Evolutionary conservation across 1,140 invertebrate species (phyloP), one percentile per base, ranked within the genome.

Genomic region (Drosophila quadrilineata): DNA sequence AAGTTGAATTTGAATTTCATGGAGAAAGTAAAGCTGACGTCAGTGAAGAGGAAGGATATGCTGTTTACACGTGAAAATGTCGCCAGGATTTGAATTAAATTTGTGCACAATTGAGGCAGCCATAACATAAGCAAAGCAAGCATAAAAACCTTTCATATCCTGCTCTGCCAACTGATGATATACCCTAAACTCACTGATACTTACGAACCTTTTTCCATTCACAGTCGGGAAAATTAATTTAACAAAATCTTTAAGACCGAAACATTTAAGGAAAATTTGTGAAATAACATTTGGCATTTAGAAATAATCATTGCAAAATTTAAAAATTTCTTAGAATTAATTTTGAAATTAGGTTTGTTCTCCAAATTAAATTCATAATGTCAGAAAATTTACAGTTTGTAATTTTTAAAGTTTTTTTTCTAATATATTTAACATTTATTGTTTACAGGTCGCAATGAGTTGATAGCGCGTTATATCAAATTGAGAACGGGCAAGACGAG

Each of bases 401-500:
- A n/a, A n/a, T n/a, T n/a, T n/a, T n/a, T n/a, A n/a, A n/a, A n/a
- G n/a, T 35, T 33, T n/a, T 8, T 6, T 14, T 19, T 33, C 3
- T 10, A 9, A 3, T 31, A 6, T 33, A 22, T 6, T 12, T 21
- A 9, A 1, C 1, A 6, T 19, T 19, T 31, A n/a, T n/a, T n/a
- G n/a, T 12, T 60, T 73, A 71, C 93, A 99, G 98, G 98, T 88
- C 94, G 98, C 73, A 99, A 99, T 92, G 98, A 99, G 92, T 92
- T 99, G 85, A 99, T 99, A 91, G 98, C 98, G 66, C 93, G 98
- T 80, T 99, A 99, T 91, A 99, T 99, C 89, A 99, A 99, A 93
- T 91, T 99, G 74, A 93, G 98, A 76, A 99, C 98, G 60, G 99
- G 98, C 46, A 99, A 99, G 91, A 99, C 98, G 90, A 94, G 99